Conservation (phyloP, 2,888 invertebrate genomes). For the Pterostichus niger region DNA sequence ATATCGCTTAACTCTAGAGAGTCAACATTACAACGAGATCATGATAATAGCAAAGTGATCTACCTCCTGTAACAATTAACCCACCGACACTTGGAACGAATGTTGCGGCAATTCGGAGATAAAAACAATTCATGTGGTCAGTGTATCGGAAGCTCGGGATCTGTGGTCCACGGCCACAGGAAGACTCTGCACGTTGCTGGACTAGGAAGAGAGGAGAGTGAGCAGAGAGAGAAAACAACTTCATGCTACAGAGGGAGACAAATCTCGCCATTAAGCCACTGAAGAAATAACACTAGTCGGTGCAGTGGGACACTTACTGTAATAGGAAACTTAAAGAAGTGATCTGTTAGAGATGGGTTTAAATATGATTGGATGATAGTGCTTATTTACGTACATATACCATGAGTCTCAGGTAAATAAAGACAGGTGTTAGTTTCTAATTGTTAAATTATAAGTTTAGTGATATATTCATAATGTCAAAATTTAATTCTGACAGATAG, state of each 20-base stretch:
- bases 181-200: neutral
- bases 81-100: constrained; percentile 10
- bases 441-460: too few relatives aligned
- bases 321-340: constrained; percentile 26
- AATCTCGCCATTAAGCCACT: constrained; percentile 49
- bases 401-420: neutral
- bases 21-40: too few relatives aligned
- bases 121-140: constrained; percentile 54
- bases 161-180: neutral
- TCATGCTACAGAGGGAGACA: constrained; percentile 23
- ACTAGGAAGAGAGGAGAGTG: neutral
- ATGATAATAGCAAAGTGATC: too few relatives aligned
- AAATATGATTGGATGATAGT: too few relatives aligned
- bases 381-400: too few relatives aligned
- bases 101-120: constrained; percentile 25
- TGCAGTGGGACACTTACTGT: constrained; percentile 39
- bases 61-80: too few relatives aligned
- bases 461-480: too few relatives aligned
- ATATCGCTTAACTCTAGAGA: too few relatives aligned
- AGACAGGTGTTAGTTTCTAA: too few relatives aligned
- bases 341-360: too few relatives aligned
- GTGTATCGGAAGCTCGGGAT: constrained; percentile 52
- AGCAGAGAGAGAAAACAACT: neutral
- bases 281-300: constrained; percentile 28
- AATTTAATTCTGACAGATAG: too few relatives aligned